Base-by-base conservation (phyloP, 2,888 invertebrate genomes). In the Smittia sp. region DNA sequence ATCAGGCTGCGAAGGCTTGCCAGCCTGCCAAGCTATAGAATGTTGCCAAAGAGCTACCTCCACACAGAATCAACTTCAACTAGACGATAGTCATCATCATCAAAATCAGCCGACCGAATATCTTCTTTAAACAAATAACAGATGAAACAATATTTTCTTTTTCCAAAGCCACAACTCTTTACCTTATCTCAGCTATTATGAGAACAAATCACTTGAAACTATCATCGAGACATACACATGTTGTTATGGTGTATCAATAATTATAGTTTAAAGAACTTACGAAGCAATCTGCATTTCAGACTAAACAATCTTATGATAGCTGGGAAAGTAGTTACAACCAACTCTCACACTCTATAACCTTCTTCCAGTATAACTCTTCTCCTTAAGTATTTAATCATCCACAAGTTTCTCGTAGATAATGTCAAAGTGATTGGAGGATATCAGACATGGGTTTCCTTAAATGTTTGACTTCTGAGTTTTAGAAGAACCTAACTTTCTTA, bases 11-110 rank as follows among this genome's bases (percentile, higher is more conserved):
- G 77, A 77, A 75, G 77, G 78, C 9, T 74, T 78, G 70, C 77
- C 77, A 32, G 74, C 77, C 22, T 78, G 78, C 74, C 78, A 78
- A 79, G 75, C 79, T 76, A 79, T 82, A 69, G 82, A 82, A 76
- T 82, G 82, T 76, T 82, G 82, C 76, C 68, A 80, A 78, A 74
- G 78, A 76, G 72, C 79, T 77, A 73, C 78, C 77, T 68, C 80
- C 77, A 68, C 78, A 77, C 74, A 79, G 77, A 63, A 24, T 27
- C 38, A 38, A 20, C 65, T 65, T n/a, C 70, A 78, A 75, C 58
- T 77, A 76, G 70, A 78, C 76, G 69, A 77, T 75, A 72, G 72
- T 62, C 58, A 72, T 72, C 74, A 73, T 39, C 74, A 73, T 38
- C 9, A 77, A 77, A 54, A 75, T 65, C 75, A 76, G 74, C 68